Conservation (phyloP, 2,797 vertebrate genomes). For the Steatocranus sp. region DNA sequence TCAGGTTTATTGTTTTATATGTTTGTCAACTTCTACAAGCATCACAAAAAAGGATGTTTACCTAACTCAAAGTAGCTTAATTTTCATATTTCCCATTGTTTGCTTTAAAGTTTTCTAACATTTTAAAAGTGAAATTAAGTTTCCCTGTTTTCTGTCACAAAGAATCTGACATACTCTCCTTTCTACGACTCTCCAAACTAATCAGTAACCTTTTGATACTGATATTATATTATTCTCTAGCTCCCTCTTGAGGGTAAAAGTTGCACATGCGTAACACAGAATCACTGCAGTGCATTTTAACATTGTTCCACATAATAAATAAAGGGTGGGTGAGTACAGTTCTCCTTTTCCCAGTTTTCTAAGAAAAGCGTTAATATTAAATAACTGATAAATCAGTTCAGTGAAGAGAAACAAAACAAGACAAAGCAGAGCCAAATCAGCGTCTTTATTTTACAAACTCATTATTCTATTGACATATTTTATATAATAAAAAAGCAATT, state of each 20-base stretch:
- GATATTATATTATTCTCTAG: constrained; percentile 20
- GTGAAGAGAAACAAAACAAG: constrained; percentile 5
- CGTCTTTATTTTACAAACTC: constrained; percentile 99
- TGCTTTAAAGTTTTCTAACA: neutral
- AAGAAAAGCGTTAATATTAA: neutral
- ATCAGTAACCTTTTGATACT: neutral
- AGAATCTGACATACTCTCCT: neutral
- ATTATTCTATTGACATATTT: constrained; percentile 90
- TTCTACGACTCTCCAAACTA: neutral
- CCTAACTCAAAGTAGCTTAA: neutral
- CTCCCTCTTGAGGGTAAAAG: constrained; percentile 58
- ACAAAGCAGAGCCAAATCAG: constrained; percentile 85
- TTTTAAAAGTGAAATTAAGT: neutral
- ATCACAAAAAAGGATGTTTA: neutral
- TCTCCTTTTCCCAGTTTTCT: neutral
- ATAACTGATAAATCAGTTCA: neutral
- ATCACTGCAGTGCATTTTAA: neutral
- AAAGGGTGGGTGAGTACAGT: neutral
- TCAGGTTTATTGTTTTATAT: constrained; percentile 19
- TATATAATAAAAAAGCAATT: constrained; percentile 99
- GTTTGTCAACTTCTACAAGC: constrained; percentile 5
- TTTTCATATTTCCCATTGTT: neutral
- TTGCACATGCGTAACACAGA: neutral
- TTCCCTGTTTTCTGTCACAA: neutral
- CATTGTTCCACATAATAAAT: neutral